phyloP scores from a whole-genome alignment of 2,888 invertebrate genomes.

The Orchesella flavescens region DNA sequence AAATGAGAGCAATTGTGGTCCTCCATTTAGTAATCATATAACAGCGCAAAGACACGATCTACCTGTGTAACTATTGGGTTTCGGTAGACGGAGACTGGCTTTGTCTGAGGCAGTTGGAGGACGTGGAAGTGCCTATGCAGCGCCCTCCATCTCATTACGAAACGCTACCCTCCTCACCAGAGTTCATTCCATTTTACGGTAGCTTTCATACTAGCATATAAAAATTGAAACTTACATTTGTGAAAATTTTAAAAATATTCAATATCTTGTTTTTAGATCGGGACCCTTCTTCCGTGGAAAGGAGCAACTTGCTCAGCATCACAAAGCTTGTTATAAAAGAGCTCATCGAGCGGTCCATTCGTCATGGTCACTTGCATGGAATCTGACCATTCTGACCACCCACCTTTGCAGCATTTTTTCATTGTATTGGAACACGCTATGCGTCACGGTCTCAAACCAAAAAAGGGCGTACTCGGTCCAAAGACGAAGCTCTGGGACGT shows the following conservation, averaged over 20 bases:
- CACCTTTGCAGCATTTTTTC: constrained; percentile 97
- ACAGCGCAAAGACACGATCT: constrained; percentile 94
- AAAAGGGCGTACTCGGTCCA: constrained; percentile 94
- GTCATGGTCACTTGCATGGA: constrained; percentile 95
- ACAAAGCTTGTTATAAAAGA: constrained; percentile 97
- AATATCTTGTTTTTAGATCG: constrained; percentile 86
- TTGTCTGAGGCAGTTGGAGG: constrained; percentile 93
- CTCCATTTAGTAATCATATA: constrained; percentile 53
- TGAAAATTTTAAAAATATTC: too few species aligned
- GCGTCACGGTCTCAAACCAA: constrained; percentile 93
- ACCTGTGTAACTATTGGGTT: constrained; percentile 96
- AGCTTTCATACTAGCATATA: too few species aligned
- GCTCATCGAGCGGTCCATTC: constrained; percentile 93
- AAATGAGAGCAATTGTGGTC: constrained; percentile 16
- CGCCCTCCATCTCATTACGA: constrained; percentile 66
- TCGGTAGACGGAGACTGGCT: constrained; percentile 98
- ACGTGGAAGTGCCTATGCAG: constrained; percentile 80
- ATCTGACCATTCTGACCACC: constrained; percentile 92
- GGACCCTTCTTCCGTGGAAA: constrained; percentile 93
- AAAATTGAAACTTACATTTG: too few species aligned
- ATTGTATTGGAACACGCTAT: constrained; percentile 97
- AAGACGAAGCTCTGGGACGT: constrained; percentile 98
- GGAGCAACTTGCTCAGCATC: constrained; percentile 96
- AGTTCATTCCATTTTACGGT: constrained; percentile 75
- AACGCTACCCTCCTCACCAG: constrained; percentile 78